Evolutionary conservation across 2,113 vertebrate genomes (phyloP).

Genomic region (Mesitornis unicolor): DNA sequence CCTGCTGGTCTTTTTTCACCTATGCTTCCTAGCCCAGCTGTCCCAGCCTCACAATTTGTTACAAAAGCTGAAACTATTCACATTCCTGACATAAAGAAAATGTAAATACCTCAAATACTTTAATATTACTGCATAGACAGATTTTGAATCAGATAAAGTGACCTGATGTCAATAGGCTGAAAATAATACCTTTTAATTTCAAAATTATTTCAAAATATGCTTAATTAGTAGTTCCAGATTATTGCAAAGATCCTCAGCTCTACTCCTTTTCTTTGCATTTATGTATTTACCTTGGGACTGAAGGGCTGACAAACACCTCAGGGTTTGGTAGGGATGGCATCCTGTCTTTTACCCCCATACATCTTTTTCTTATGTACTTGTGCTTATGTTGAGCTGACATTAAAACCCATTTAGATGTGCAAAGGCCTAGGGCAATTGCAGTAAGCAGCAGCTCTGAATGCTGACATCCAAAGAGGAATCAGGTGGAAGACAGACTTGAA

Average conservation of each 20-base stretch:
- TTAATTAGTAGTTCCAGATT: neutral
- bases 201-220: slow-evolving; percentile 29
- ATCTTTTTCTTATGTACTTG: neutral
- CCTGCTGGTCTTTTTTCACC: neutral
- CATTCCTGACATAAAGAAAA: neutral
- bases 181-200: neutral
- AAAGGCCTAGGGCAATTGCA: neutral
- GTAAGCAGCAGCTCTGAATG: neutral
- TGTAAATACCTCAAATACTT: neutral
- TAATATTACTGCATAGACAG: neutral
- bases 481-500: neutral
- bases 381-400: neutral
- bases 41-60: neutral
- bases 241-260: neutral
- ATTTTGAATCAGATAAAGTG: slow-evolving; percentile 12
- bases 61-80: neutral
- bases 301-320: neutral
- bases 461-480: neutral
- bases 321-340: neutral
- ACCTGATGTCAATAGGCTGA: neutral
- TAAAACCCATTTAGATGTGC: neutral
- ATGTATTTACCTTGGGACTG: neutral
- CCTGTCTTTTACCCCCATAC: neutral
- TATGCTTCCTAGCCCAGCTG: neutral
- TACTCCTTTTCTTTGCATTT: neutral